Evolutionary conservation across 2,113 vertebrate species (phyloP), one percentile per base, ranked within the genome.

Genomic region (Gambusia affinis): DNA sequence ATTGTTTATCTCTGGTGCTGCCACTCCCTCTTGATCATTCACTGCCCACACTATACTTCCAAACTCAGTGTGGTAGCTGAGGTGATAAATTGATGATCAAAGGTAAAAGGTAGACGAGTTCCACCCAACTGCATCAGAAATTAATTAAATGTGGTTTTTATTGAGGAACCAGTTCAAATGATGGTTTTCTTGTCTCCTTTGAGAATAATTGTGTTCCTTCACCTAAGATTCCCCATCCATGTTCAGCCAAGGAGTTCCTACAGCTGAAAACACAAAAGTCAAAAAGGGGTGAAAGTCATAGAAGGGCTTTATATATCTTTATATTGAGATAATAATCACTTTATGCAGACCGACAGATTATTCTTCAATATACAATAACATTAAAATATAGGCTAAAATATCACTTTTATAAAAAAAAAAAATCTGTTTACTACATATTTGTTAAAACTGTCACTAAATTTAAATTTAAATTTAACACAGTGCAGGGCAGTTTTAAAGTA

Each of bases 31-130:
- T 82, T 80, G 88, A 81, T 77, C 81, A 87, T 87, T 86, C 91
- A 85, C 90, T 88, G 85, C 84, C 87, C 80, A 84, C 84, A 89
- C 88, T 90, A 84, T 83, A 92, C 86, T 90, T 92, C 87, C 89
- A 91, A 89, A 91, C 88, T 81, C 76, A 91, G 89, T 77, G 77
- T 85, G 80, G 82, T 75, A 70, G 86, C 71, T 66, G 73, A 73
- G 82, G 83, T 81, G 82, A 82, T 67, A 80, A 81, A 76, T 69
- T 84, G 83, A 84, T 75, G 81, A 84, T 82, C 78, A 88, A 82
- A 86, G 12, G 64, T 60, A 83, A 86, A 86, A 85, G 77, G 85
- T 65, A 90, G 81, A 78, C 30, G 72, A 78, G 76, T 80, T 90
- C 88, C 85, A 77, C 67, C 83, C 78, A 83, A 82, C 83, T 79